Evolutionary conservation across 30 jellyfish, hydroid and myxozoan genomes (phyloP), one percentile per base, ranked within the genome.

Genomic region (Cassiopea andromeda): DNA sequence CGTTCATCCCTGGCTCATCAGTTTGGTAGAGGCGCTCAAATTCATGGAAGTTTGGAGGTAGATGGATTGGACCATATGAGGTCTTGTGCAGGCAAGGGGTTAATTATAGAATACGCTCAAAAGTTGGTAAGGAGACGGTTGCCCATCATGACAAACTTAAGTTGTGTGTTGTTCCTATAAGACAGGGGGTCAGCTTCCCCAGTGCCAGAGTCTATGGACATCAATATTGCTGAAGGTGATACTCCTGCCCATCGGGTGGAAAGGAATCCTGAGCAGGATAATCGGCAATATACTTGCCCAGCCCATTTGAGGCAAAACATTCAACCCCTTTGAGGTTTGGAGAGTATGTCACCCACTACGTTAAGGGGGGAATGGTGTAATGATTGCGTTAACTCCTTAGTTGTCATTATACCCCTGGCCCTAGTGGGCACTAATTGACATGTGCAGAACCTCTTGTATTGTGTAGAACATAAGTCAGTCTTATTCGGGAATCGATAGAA

Each of bases 31-130:
- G 49, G 60, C 78, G 78, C 50, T 74, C 88, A 75, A 54, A 79
- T 14, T 17, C 88, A 58, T 79, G 88, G 88, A 79, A 79, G 88
- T 64, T 79, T 79, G 88, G 88, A 48, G 59, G 78, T 7, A 60
- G 61, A 45, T 64, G 88, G 88, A 64, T 79, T 64, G 80, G 77
- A 15, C 88, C 78, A 4, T 79, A 79, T 64, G 61, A 64, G 45
- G 78, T 79, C 50, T 79, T 58, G 18, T 60, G 79, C 66, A 79
- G 78, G 49, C 54, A 60, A 44, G 88, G 88, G 60, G 78, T 79
- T 64, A 79, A 79, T 54, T 79, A 47, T 45, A 48, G 59, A 74
- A 18, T 79, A 44, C 54, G 48, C 54, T 79, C 88, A 77, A 79
- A 79, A 54, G 80, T 44, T 17, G 88, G 78, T 15, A 79, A 79